Base-by-base conservation (phyloP, 2,797 vertebrate genomes). In the Tenualosa thibaudeaui region DNA sequence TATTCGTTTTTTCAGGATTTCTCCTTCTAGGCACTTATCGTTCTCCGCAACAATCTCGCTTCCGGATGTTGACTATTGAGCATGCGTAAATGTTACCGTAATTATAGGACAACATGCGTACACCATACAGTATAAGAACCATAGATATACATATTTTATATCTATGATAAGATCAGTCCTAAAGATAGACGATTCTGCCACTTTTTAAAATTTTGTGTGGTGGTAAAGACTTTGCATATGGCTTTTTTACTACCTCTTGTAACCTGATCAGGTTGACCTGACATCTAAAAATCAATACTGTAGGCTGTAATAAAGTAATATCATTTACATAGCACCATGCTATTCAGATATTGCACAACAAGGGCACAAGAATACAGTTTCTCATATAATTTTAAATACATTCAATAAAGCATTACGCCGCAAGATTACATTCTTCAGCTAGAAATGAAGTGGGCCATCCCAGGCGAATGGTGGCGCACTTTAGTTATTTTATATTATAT, bases 1-100 rank as follows among this genome's bases (percentile, higher is more conserved):
- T 24, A 51, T 26, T 65, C 68, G 49, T 81, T 43, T 50, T 50
- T 54, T 82, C 81, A 84, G 56, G 81, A 81, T 85, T 84, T 82
- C 86, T 85, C 87, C 84, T 88, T 78, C 71, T 84, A 54, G 86
- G 82, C 54, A 86, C 84, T 89, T 87, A 86, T 89, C 84, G 88
- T 89, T 87, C 87, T 88, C 86, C 86, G 84, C 88, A 86, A 86
- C 88, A 89, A 87, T 86, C 87, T 88, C 82, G 81, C 82, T 86
- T 84, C 87, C 87, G 86, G 87, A 86, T 85, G 85, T 83, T 40
- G 43, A 13, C 10, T 37, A 81, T 1, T 84, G 87, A 85, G 89
- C 90, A 85, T 89, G 91, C 86, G 86, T 85, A 19, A 0, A 10
- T 40, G 43, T 22, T 88, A 86, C 88, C 88, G 89, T 91, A 91